Percentiles rank a stretch among this genome's conserved stretches.
These are phyloP conservation scores for Punctoribates punctum DNA, from an alignment of 2,888 invertebrate species.

Conservation along the genomic window DNA sequence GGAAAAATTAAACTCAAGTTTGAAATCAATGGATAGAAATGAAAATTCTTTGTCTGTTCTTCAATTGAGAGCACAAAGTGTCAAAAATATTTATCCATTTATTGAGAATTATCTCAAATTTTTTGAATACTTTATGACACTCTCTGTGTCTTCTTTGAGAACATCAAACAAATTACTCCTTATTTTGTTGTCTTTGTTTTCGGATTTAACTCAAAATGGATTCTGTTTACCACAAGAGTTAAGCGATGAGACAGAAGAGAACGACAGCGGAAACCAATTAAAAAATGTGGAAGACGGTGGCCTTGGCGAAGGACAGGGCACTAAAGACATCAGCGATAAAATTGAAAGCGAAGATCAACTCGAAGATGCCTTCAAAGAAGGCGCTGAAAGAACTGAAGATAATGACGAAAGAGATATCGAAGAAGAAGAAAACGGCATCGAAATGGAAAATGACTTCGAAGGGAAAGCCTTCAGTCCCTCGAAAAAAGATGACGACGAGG, in stretches of 20 bases:
- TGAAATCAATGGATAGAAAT: not conserved
- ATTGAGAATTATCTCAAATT: constrained; percentile 21
- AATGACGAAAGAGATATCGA: constrained; percentile 39
- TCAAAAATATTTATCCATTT: constrained; percentile 35
- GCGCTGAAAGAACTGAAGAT: constrained; percentile 60
- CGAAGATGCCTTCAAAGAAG: constrained; percentile 78
- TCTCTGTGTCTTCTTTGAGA: constrained; percentile 32
- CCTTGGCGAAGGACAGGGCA: constrained; percentile 83
- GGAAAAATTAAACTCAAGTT: not conserved
- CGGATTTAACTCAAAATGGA: constrained; percentile 77
- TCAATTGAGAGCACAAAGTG: not conserved
- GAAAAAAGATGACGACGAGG: constrained; percentile 43
- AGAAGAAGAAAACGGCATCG: constrained; percentile 68
- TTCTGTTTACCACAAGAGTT: constrained; percentile 88
- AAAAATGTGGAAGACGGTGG: constrained; percentile 69
- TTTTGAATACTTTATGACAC: constrained; percentile 13
- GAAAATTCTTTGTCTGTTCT: not conserved
- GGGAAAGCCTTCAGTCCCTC: constrained; percentile 70
- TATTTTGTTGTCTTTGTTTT: constrained; percentile 75
- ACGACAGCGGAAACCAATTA: constrained; percentile 55
- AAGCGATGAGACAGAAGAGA: constrained; percentile 58
- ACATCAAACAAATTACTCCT: constrained; percentile 36
- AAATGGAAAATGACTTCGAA: constrained; percentile 95
- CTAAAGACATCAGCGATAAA: constrained; percentile 87
- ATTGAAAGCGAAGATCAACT: constrained; percentile 84